phyloP scores from a whole-genome alignment of 1,140 invertebrate species.

The Drosophila burlai region DNA sequence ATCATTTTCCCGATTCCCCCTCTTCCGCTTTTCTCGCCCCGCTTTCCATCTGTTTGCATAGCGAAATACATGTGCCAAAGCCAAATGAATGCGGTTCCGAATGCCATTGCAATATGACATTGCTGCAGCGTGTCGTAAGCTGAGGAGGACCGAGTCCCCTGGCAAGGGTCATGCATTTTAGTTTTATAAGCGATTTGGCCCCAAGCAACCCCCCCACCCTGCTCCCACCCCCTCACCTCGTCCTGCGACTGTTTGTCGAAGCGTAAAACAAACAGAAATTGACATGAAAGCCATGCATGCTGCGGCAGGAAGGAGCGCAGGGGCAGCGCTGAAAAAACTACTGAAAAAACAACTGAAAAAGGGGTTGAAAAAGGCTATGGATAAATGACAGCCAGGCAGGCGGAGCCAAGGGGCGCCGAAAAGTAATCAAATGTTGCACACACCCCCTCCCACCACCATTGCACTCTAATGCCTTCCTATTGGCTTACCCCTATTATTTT shows the following conservation, averaged over 20 bases:
- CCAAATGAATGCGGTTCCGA: slow-evolving; percentile 72
- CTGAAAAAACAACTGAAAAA: neutral
- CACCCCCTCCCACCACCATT: slow-evolving; percentile 32
- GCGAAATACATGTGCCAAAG: slow-evolving; percentile 57
- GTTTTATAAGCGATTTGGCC: slow-evolving; percentile 73
- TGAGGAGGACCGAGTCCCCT: slow-evolving; percentile 4
- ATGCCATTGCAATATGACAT: slow-evolving; percentile 72
- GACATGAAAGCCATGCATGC: slow-evolving; percentile 60
- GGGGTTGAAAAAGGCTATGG: neutral
- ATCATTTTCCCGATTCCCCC: slow-evolving; percentile 24
- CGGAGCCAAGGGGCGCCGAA: slow-evolving; percentile 32
- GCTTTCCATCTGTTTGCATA: slow-evolving; percentile 41
- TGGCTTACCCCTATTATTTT: slow-evolving; percentile 4
- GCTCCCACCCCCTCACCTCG: neutral
- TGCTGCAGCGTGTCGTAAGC: slow-evolving; percentile 51
- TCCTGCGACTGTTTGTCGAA: slow-evolving; percentile 63
- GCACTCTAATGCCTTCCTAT: slow-evolving; percentile 36
- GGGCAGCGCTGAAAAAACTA: slow-evolving; percentile 1
- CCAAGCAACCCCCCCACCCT: neutral
- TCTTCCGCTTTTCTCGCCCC: neutral
- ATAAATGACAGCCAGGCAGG: slow-evolving; percentile 2
- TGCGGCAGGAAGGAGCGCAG: neutral
- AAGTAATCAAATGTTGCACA: slow-evolving; percentile 76
- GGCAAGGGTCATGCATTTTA: slow-evolving; percentile 54
- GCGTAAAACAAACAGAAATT: slow-evolving; percentile 75